Base-by-base conservation (phyloP, 2,888 invertebrate species). In the Saturnia japonica region DNA sequence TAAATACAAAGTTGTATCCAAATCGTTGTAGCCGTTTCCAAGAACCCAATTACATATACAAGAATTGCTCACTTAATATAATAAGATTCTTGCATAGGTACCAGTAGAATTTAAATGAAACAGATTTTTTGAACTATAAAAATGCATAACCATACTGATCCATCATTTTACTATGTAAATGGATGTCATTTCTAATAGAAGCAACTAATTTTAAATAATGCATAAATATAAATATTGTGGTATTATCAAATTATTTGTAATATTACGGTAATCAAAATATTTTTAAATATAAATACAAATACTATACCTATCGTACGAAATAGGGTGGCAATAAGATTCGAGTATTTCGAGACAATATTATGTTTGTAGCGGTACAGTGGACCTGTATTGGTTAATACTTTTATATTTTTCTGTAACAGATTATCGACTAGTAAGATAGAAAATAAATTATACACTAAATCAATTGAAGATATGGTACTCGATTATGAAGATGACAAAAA, bases 401-500 rank as follows among this genome's bases (percentile, higher is more conserved):
- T 4, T 28, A 73, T 19, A 64, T n/a, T 64, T 64, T 64, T 19
- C 14, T 16, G 9, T 64, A 40, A 28, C 70, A 80, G 80, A 43
- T 68, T 40, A 69, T 68, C 70, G 19, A 19, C 68, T 60, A 57
- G 45, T 54, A 9, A 34, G 54, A 19, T 1, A 54, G 14, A 73
- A 69, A 68, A 51, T 69, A 79, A 70, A 28, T 76, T 73, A 70
- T 71, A 76, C 4, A 87, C 87, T 1, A 84, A 84, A 73, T 85
- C 90, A 28, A 82, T 91, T 71, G 89, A 91, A 76, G 88, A 89
- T 16, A 79, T 93, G 74, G 81, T 81, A 62, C 66, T 84, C 14
- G 80, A 86, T 40, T 91, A 92, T 73, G 92, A 92, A 80, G 91
- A 93, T 71, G 93, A 93, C 70, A 90, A 88, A 78, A 93, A 93